Percentiles rank a stretch among this genome's conserved stretches.
These are phyloP conservation scores for Caenorhabditis sp. DNA, from an alignment of 2,888 invertebrate genomes.

Conservation along the genomic window DNA sequence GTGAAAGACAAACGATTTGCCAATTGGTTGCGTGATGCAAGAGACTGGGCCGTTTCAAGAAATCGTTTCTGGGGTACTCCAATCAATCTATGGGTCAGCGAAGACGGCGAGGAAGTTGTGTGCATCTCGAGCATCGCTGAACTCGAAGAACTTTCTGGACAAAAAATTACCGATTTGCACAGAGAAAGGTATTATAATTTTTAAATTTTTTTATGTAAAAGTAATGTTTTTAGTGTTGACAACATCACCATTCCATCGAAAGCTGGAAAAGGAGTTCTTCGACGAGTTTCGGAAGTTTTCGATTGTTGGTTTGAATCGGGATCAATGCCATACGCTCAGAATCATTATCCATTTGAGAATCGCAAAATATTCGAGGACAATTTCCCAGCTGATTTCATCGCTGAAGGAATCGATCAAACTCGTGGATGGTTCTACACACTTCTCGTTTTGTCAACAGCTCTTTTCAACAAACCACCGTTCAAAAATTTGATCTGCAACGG, in stretches of 20 bases:
- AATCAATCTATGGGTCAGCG: constrained; percentile 94
- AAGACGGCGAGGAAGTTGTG: constrained; percentile 79
- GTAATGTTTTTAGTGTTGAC: constrained; percentile 78
- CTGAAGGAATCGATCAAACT: constrained; percentile 80
- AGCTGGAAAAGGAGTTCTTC: constrained; percentile 84
- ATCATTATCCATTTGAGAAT: constrained; percentile 92
- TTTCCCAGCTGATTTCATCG: constrained; percentile 98
- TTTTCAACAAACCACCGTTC: constrained; percentile 94
- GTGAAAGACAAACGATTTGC: constrained; percentile 97
- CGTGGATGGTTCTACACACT: constrained; percentile 85
- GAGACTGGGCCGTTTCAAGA: constrained; percentile 96
- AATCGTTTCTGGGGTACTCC: constrained; percentile 99
- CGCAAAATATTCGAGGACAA: constrained; percentile 79
- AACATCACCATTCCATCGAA: constrained; percentile 89
- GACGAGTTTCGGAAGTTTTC: constrained; percentile 87
- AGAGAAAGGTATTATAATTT: constrained; percentile 79
- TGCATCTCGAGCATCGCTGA: constrained; percentile 93
- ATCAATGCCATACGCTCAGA: constrained; percentile 97
- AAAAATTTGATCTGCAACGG: constrained; percentile 97
- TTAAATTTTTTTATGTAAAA: not conserved
- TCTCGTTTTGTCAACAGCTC: constrained; percentile 91
- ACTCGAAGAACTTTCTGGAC: constrained; percentile 83
- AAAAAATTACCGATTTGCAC: constrained; percentile 86
- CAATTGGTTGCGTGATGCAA: constrained; percentile 95
- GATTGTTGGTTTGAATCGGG: constrained; percentile 99